Percentiles rank a stretch among this genome's conserved stretches.
These are phyloP conservation scores for Pilophorus perplexus DNA, from an alignment of 2,888 invertebrate species.

Conservation along the genomic window DNA sequence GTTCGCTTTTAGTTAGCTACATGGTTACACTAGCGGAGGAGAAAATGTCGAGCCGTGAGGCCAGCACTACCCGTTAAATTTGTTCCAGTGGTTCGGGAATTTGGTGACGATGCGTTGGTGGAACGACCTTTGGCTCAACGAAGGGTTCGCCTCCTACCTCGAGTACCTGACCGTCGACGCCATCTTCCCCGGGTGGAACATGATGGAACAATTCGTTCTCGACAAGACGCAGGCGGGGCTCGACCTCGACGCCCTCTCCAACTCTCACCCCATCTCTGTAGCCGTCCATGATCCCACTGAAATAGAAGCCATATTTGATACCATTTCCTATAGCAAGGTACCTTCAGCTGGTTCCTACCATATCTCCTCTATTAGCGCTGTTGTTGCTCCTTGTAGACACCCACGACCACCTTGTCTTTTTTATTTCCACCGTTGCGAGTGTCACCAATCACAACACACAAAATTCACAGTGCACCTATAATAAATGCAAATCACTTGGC, in stretches of 20 bases:
- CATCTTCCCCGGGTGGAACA: conserved; percentile 64
- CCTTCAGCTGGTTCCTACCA: neutral
- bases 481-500: too few relatives aligned
- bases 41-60: conserved; percentile 33
- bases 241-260: conserved; percentile 65
- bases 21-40: conserved; percentile 16
- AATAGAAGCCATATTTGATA: conserved; percentile 72
- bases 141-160: conserved; percentile 80
- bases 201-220: conserved; percentile 69
- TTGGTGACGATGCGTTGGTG: conserved; percentile 93
- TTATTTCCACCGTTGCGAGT: too few relatives aligned
- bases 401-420: too few relatives aligned
- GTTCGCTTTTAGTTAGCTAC: too few relatives aligned
- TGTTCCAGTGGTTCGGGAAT: conserved; percentile 76
- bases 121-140: conserved; percentile 89
- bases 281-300: conserved; percentile 66
- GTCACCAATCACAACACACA: too few relatives aligned
- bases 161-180: conserved; percentile 70
- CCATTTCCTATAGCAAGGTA: conserved; percentile 72
- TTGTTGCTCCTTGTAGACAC: too few relatives aligned
- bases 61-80: conserved; percentile 46
- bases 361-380: neutral
- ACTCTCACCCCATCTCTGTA: conserved; percentile 69
- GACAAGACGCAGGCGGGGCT: conserved; percentile 68
- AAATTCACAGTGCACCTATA: too few relatives aligned